Percentiles rank a stretch among this genome's conserved stretches.
phyloP scores from a whole-genome alignment of 2,888 invertebrate genomes.

The Onthophagus sagittarius region DNA sequence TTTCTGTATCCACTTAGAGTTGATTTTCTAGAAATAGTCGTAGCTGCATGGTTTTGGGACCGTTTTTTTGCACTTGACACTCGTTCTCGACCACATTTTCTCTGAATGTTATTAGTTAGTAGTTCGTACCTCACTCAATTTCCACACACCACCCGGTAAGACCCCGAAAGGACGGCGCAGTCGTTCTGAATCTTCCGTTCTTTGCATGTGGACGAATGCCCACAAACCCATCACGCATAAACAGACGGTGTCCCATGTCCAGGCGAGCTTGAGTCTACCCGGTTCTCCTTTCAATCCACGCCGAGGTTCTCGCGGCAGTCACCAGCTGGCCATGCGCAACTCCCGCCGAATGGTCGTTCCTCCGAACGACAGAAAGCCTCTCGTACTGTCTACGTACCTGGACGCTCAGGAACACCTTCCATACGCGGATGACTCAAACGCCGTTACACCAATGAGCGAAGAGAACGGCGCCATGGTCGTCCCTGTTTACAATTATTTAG shows the following conservation, averaged over 20 bases:
- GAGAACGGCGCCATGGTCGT: slow-evolving; percentile 95
- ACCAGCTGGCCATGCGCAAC: slow-evolving; percentile 86
- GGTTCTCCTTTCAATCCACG: slow-evolving; percentile 95
- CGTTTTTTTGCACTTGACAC: neutral
- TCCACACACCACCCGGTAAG: neutral
- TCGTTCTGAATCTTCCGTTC: slow-evolving; percentile 24
- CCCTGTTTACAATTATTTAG: slow-evolving; percentile 82
- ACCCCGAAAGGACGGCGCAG: neutral
- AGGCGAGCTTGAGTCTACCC: slow-evolving; percentile 95
- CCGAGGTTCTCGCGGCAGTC: slow-evolving; percentile 85
- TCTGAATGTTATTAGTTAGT: neutral
- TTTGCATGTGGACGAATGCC: slow-evolving; percentile 32
- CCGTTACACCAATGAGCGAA: slow-evolving; percentile 96
- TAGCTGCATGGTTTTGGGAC: neutral
- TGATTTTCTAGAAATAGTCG: neutral
- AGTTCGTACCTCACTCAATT: neutral
- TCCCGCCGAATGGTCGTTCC: slow-evolving; percentile 75
- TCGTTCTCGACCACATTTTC: neutral
- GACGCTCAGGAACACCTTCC: slow-evolving; percentile 94
- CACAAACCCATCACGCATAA: slow-evolving; percentile 41
- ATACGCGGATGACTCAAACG: slow-evolving; percentile 95
- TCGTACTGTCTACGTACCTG: slow-evolving; percentile 90
- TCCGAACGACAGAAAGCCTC: slow-evolving; percentile 85
- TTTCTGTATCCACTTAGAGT: slow-evolving; percentile 6
- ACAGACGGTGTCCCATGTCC: slow-evolving; percentile 50